Evolutionary conservation across 2,888 invertebrate genomes (phyloP).

Genomic region (Diadromus collaris): DNA sequence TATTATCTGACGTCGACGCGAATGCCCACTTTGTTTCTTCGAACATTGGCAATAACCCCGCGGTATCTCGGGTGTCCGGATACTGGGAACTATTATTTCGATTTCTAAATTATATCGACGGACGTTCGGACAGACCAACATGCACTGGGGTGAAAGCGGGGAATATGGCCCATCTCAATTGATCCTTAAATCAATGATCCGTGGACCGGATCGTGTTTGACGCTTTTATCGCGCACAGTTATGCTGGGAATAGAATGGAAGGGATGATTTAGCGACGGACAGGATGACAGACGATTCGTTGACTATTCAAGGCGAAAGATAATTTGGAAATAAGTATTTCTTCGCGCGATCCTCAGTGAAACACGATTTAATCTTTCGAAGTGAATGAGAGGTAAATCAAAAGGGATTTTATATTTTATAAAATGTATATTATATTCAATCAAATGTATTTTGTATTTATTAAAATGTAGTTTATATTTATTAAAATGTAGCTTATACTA

Average conservation of each 20-base stretch:
- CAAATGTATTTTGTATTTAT: no score
- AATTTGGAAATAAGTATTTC: conserved; percentile 1
- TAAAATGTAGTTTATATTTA: no score
- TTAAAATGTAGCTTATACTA: no score
- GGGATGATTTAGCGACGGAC: background rate
- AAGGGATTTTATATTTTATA: conserved; percentile 23
- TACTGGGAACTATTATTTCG: conserved; percentile 48
- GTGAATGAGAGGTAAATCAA: conserved; percentile 45
- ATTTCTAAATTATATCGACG: conserved; percentile 49
- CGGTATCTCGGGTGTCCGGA: conserved; percentile 36
- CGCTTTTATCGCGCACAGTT: conserved; percentile 1
- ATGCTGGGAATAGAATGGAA: background rate
- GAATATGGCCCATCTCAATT: background rate
- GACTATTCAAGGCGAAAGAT: background rate
- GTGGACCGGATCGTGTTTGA: background rate
- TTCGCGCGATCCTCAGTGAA: conserved; percentile 12
- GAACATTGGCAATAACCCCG: conserved; percentile 34
- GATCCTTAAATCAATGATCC: no score
- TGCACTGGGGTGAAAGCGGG: background rate
- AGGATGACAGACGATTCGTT: conserved; percentile 20
- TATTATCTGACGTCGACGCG: conserved; percentile 70
- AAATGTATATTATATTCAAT: no score
- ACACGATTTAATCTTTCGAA: conserved; percentile 13
- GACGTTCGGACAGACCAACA: background rate
- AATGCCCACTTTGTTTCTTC: conserved; percentile 72